Base-by-base conservation (phyloP, 2,888 invertebrate species). In the Papilio elwesi region DNA sequence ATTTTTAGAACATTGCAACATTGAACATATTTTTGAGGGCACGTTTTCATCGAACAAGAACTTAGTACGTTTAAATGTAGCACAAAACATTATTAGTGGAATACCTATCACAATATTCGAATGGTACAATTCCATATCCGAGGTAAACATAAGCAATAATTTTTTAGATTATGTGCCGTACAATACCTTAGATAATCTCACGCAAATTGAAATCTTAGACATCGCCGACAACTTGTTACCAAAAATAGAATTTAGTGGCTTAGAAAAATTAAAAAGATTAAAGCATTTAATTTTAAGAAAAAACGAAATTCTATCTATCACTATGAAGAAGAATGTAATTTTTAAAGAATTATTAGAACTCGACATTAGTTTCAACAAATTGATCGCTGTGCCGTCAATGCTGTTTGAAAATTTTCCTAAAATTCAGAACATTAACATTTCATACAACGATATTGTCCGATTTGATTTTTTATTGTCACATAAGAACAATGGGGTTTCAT, bases 1-100 rank as follows among this genome's bases (percentile, higher is more conserved):
- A 75, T 93, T 95, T 68, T 94, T 97, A 82, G 96, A 96, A 79
- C 94, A 96, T 81, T 96, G 97, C 78, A 95, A 95, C 74, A 94
- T 98, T 75, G 93, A 94, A 64, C 92, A 94, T 74, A 94, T 98
- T 76, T 96, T 96, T 6, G 94, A 95, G 70, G 95, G 95, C 76
- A 94, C 97, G 64, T 97, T 98, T 84, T 91, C 94, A 48, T 95
- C 95, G 78, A 97, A 97, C 84, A 97, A 95, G 81, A 96, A 97
- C 85, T 91, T 98, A 57, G 94, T 95, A 5, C 95, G 95, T 83
- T 93, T 98, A 76, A 95, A 97, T 83, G 87, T 98, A 76, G 96
- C 96, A 80, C 95, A 96, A 79, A 98, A 98, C 89, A 94, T 94
- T 68, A 90, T 98, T 55, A 94, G 94, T 79, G 90, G 94, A 68